Evolutionary conservation across 2,888 invertebrate species (phyloP).

Genomic region (Cephus spinipes): DNA sequence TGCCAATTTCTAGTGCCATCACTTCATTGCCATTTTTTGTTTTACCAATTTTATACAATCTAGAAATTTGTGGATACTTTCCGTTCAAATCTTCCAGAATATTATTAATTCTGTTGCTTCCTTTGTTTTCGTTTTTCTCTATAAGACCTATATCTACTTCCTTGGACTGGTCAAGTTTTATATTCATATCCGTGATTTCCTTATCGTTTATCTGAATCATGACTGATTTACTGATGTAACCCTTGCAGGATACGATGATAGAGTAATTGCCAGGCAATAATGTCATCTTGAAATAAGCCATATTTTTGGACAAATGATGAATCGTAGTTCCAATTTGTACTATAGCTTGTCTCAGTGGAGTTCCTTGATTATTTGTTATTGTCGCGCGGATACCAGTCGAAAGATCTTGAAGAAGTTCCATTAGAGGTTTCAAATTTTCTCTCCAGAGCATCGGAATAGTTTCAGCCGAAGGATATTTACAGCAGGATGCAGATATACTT

Average conservation of each 20-base stretch:
- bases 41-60: conserved; percentile 49
- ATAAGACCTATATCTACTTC: conserved; percentile 10
- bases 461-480: conserved; percentile 80
- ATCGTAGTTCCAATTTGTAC: conserved; percentile 75
- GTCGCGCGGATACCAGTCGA: conserved; percentile 53
- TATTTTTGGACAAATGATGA: conserved; percentile 75
- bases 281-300: conserved; percentile 79
- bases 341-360: conserved; percentile 78
- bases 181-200: conserved; percentile 59
- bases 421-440: conserved; percentile 56
- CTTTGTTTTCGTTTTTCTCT: conserved; percentile 5
- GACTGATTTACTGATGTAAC: conserved; percentile 70
- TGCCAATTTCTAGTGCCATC: conserved; percentile 52
- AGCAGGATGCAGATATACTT: conserved; percentile 76
- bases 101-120: conserved; percentile 35
- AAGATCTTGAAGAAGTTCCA: conserved; percentile 51
- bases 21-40: conserved; percentile 42
- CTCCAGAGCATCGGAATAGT: conserved; percentile 60
- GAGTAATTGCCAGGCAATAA: conserved; percentile 77
- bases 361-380: conserved; percentile 74
- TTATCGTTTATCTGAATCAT: conserved; percentile 66
- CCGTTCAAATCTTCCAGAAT: conserved; percentile 50
- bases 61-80: conserved; percentile 52
- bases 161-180: conserved; percentile 45
- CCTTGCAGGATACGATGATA: conserved; percentile 73